phyloP scores from a whole-genome alignment of 30 jellyfish, hydroid and myxozoan species.

The Hydractinia symbiolongicarpus region DNA sequence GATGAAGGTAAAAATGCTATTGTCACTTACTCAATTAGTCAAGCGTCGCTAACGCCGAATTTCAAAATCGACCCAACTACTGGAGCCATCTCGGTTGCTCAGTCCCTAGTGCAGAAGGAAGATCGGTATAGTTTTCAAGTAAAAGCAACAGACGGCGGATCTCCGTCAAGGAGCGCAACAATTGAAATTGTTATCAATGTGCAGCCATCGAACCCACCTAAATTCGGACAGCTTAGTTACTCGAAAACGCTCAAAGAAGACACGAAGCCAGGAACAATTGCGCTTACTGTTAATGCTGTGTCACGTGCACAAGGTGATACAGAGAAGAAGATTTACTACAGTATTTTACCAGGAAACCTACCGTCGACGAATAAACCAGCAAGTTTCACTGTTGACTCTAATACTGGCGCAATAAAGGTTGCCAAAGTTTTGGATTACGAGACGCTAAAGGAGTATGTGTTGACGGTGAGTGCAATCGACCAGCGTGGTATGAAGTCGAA shows the following conservation, averaged over 20 bases:
- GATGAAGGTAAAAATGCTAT: constrained; percentile 85
- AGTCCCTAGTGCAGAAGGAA: constrained; percentile 31
- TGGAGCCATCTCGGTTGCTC: constrained; percentile 63
- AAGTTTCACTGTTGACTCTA: constrained; percentile 67
- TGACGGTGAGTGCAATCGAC: constrained; percentile 84
- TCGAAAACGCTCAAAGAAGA: constrained; percentile 40
- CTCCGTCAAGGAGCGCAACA: constrained; percentile 25
- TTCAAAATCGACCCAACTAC: constrained; percentile 56
- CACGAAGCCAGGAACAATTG: constrained; percentile 56
- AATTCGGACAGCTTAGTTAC: constrained; percentile 45
- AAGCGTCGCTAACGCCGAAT: constrained; percentile 24
- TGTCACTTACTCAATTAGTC: constrained; percentile 52
- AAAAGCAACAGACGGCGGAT: constrained; percentile 63
- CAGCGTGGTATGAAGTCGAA: constrained; percentile 57
- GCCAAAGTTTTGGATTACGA: constrained; percentile 83
- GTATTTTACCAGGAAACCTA: constrained; percentile 75
- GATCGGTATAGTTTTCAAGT: constrained; percentile 60
- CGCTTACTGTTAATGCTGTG: constrained; percentile 53
- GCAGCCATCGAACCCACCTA: constrained; percentile 62
- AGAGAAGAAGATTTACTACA: constrained; percentile 48
- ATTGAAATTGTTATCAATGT: constrained; percentile 68
- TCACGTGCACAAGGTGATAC: constrained; percentile 31
- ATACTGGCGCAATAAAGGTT: constrained; percentile 58
- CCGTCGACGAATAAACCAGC: constrained; percentile 71
- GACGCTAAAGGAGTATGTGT: constrained; percentile 51